Base-by-base conservation (phyloP, 2,113 vertebrate species). In the Rallus limicola region DNA sequence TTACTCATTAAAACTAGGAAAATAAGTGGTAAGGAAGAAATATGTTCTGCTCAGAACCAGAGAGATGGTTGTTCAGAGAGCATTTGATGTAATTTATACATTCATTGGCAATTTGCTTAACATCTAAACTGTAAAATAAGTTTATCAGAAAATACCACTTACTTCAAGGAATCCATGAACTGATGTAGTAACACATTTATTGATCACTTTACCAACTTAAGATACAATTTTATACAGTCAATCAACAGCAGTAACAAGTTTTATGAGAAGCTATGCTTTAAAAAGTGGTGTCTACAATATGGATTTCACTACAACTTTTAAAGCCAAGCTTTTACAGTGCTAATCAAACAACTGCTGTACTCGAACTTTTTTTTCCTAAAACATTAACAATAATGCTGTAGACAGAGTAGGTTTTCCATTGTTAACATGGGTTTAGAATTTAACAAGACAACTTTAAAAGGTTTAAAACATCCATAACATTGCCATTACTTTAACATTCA, bases 101-200 rank as follows among this genome's bases (percentile, higher is more conserved):
- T 81, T 82, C 9, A 55, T 20, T 60, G 90, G 33, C 52, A 74
- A 68, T 72, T 79, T 62, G 50, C 70, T 92, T 78, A 86, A 75
- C 24, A 78, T 40, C 59, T 79, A 60, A 95, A 84, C n/a, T 64
- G 31, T 71, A 75, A 84, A 92, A 71, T 56, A 93, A 81, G 33
- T 52, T 68, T 29, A 59, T 38, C 58, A 31, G n/a, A 24, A 74
- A 93, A 71, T 59, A 82, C 5, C 6, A 53, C 40, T 34, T 62
- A 82, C 44, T 95, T 67, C 12, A 74, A 93, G 38, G 83, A 91
- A 75, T 42, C 33, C 76, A 76, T 82, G 62, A 81, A 84, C 2
- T 50, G 25, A 92, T 36, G 11, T 95, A 96, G 82, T 96, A 97
- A 97, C 93, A 96, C 92, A 88, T 98, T 98, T 98, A 98, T 98